Conservation (phyloP, 2,888 invertebrate genomes). For the Leptopilina myrica region DNA sequence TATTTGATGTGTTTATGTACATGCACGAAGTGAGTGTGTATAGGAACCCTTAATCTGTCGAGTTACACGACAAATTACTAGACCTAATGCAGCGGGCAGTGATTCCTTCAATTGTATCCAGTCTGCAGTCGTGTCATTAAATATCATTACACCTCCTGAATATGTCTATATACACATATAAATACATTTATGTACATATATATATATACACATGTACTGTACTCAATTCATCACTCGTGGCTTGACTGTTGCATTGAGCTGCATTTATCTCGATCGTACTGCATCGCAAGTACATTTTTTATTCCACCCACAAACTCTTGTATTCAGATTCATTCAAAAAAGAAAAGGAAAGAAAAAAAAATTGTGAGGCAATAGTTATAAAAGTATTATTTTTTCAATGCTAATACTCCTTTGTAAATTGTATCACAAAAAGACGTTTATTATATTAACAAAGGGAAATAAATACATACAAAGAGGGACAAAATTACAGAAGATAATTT, state of each 20-base stretch:
- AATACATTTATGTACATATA: not conserved
- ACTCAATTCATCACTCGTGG: constrained; percentile 43
- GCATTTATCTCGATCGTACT: constrained; percentile 41
- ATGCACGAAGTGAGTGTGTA: not conserved
- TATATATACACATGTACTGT: constrained; percentile 27
- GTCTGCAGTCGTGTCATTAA: constrained; percentile 71
- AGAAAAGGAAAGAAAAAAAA: not conserved
- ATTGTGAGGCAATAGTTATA: not conserved
- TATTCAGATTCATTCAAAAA: not conserved
- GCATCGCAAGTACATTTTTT: constrained; percentile 6
- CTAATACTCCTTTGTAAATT: too few relatives aligned
- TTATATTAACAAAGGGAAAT: too few relatives aligned
- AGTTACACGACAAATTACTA: constrained; percentile 63
- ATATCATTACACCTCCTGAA: constrained; percentile 66
- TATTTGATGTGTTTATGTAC: too few relatives aligned
- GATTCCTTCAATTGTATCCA: constrained; percentile 73
- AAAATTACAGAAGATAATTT: too few relatives aligned
- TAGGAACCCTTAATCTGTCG: constrained; percentile 29
- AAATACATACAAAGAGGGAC: too few relatives aligned
- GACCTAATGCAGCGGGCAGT: constrained; percentile 67
- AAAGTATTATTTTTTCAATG: too few relatives aligned
- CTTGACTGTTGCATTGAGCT: constrained; percentile 32
- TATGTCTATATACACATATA: constrained; percentile 1
- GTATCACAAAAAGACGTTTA: too few relatives aligned
- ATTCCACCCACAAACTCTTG: not conserved